Evolutionary conservation across 2,797 vertebrate species (phyloP), one percentile per base, ranked within the genome.

Genomic region (Eurystomus glaucurus): DNA sequence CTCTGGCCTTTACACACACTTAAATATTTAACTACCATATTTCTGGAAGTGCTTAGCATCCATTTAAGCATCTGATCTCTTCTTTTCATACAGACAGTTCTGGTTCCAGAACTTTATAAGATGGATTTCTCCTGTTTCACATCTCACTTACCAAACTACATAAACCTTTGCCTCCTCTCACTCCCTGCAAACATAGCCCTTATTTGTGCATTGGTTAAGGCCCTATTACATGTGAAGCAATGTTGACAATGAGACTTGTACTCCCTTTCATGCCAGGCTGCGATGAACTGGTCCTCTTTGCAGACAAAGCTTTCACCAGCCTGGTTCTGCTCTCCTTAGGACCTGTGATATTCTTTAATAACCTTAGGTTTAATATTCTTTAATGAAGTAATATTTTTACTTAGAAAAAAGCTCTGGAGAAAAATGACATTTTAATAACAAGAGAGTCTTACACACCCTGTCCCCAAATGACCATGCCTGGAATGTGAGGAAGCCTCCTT

Each of bases 21-120:
- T 77, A 78, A 81, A 78, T 71, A 91, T 80, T 94, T 83, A 95
- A 92, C 75, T 77, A 68, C 37, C 5, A 1, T 71, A 77, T 75
- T 90, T 88, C 68, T 88, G 48, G 31, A 85, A 75, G 45, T 8
- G 14, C 64, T 91, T 61, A 75, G 25, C 14, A 81, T 68, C 46
- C 57, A 31, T 68, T 83, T 57, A 91, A 35, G 33, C 55, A 66
- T 46, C 70, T 55, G 9, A 54, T 69, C 39, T 52, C 14, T 58
- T 31, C 61, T 79, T 60, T 95, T 51, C 33, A 41, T 45, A 65
- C 54, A 85, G 37, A 83, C 28, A 39, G 51, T 35, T 91, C 57
- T 51, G 35, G 43, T 75, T 74, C 33, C 55, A 75, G 55, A 74
- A 78, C 50, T 84, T 69, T 14, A 1, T 22, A 48, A 64, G 45